phyloP scores from a whole-genome alignment of 2,797 vertebrate genomes.

The Eulemur rubriventer region DNA sequence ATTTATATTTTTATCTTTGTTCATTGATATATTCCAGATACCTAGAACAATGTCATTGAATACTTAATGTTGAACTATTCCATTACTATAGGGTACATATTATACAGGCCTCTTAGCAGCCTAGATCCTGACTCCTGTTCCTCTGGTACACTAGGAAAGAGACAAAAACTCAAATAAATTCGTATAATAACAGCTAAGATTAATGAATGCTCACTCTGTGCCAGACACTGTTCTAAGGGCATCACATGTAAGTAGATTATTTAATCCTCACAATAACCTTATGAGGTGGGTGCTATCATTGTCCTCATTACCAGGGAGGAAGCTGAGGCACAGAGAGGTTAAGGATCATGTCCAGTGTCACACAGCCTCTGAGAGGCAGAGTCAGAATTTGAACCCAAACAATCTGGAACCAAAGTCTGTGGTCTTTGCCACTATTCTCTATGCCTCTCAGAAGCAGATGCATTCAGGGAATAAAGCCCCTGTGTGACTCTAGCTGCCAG shows the following conservation, averaged over 20 bases:
- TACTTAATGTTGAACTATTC: not conserved
- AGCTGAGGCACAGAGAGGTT: not conserved
- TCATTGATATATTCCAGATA: not conserved
- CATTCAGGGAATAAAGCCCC: not conserved
- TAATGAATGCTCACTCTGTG: not conserved
- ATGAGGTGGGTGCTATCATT: no score
- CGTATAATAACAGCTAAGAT: not conserved
- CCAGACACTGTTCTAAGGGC: not conserved
- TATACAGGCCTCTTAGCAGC: not conserved
- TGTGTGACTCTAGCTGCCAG: not conserved
- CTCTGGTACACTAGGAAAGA: not conserved
- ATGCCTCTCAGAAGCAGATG: not conserved
- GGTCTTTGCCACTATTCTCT: not conserved
- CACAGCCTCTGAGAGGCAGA: not conserved
- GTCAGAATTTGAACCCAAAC: not conserved
- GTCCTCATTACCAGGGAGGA: not conserved
- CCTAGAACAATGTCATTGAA: not conserved
- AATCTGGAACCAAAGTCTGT: not conserved
- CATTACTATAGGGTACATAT: not conserved
- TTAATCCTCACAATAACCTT: not conserved
- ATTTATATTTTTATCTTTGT: not conserved
- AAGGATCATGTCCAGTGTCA: not conserved
- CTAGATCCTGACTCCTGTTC: not conserved
- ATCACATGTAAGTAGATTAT: not conserved
- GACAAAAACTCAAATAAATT: not conserved